These are phyloP conservation scores for Malurus splendens DNA, from an alignment of 2,797 vertebrate genomes.

Conservation along the genomic window DNA sequence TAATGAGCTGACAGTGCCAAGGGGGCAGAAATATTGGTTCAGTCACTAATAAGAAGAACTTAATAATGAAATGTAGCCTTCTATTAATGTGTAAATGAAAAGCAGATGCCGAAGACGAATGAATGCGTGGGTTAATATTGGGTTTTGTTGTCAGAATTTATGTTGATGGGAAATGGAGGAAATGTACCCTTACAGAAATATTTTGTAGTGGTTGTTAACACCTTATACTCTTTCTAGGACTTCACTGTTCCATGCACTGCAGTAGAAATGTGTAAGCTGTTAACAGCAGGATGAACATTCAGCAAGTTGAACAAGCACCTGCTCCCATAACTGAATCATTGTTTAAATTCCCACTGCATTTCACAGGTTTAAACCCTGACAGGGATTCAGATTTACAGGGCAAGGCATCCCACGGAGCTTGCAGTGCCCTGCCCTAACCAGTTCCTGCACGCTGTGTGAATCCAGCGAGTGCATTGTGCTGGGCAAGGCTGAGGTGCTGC, in stretches of 20 bases:
- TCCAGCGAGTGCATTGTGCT: neutral
- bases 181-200: slow-evolving; percentile 70
- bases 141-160: slow-evolving; percentile 72
- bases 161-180: slow-evolving; percentile 70
- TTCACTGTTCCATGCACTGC: slow-evolving; percentile 40
- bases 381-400: slow-evolving; percentile 48
- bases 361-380: slow-evolving; percentile 59
- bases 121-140: slow-evolving; percentile 55
- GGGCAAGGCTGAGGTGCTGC: neutral
- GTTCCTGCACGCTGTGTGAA: neutral
- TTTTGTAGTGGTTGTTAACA: slow-evolving; percentile 75
- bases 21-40: slow-evolving; percentile 1
- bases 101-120: slow-evolving; percentile 64
- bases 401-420: slow-evolving; percentile 12
- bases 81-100: slow-evolving; percentile 59
- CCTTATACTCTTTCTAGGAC: slow-evolving; percentile 65
- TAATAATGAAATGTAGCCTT: slow-evolving; percentile 11
- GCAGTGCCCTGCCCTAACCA: neutral
- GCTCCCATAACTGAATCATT: slow-evolving; percentile 52
- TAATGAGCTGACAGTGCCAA: neutral
- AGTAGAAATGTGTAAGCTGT: slow-evolving; percentile 69
- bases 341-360: slow-evolving; percentile 63
- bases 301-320: slow-evolving; percentile 54
- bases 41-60: slow-evolving; percentile 18
- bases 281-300: slow-evolving; percentile 67